These are phyloP conservation scores for Aeoliscus strigatus DNA, from an alignment of 2,797 vertebrate genomes.

Conservation along the genomic window DNA sequence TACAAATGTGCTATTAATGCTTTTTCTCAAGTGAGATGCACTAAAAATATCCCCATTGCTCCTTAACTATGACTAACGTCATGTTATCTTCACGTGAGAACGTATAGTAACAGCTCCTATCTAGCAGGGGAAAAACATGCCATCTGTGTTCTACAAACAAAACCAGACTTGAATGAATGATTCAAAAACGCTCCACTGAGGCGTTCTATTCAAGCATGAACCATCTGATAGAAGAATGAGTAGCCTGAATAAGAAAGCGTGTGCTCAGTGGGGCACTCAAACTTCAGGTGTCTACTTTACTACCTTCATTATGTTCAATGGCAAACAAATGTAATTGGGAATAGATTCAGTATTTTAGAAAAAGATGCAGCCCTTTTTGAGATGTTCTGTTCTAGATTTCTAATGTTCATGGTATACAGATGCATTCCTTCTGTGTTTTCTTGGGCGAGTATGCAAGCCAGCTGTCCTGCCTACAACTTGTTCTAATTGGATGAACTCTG, in stretches of 20 bases:
- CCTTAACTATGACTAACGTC: conserved; percentile 25
- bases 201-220: conserved; percentile 1
- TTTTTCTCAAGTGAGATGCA: conserved; percentile 2
- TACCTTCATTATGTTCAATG: no score
- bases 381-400: no score
- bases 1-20: conserved; percentile 12
- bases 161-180: conserved; percentile 1
- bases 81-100: conserved; percentile 14
- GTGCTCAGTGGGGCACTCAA: neutral
- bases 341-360: no score
- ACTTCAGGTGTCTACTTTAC: no score
- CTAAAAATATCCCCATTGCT: conserved; percentile 32
- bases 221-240: neutral
- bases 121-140: neutral
- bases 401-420: neutral
- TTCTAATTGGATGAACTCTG: no score
- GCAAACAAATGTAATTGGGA: no score
- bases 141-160: conserved; percentile 5
- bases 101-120: conserved; percentile 12
- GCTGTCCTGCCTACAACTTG: no score
- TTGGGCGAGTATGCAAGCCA: no score
- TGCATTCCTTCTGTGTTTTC: neutral
- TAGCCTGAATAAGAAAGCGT: neutral
- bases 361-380: no score
- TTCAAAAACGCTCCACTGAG: conserved; percentile 5